phyloP scores from a whole-genome alignment of 2,113 vertebrate species.

The Steatornis caripensis region DNA sequence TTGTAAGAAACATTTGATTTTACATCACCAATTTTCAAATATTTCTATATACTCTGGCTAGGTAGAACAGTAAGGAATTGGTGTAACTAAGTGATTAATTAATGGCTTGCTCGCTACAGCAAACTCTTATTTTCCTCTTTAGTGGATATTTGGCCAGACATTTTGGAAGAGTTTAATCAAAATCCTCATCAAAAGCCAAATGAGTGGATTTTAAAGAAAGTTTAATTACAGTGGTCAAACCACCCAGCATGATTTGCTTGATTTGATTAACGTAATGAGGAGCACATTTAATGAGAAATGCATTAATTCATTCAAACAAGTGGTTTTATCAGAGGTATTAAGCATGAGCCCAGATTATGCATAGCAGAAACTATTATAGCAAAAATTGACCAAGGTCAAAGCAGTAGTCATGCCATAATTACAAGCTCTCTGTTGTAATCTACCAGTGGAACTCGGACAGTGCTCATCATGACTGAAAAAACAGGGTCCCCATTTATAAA shows the following conservation, averaged over 20 bases:
- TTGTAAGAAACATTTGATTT: neutral
- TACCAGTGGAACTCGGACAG: neutral
- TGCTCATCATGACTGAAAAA: neutral
- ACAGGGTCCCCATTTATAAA: neutral
- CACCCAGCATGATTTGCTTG: slow-evolving; percentile 48
- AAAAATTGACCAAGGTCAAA: slow-evolving; percentile 43
- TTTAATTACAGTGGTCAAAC: slow-evolving; percentile 65
- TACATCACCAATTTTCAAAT: neutral
- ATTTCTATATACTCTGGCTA: neutral
- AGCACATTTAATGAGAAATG: slow-evolving; percentile 61
- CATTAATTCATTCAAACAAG: slow-evolving; percentile 62
- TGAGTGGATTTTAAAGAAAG: slow-evolving; percentile 45
- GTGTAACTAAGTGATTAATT: neutral
- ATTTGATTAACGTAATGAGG: slow-evolving; percentile 62
- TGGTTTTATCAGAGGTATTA: slow-evolving; percentile 56
- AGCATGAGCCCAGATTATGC: slow-evolving; percentile 34
- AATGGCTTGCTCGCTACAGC: neutral
- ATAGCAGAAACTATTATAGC: slow-evolving; percentile 17
- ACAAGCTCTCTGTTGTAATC: slow-evolving; percentile 1
- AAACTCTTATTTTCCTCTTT: neutral
- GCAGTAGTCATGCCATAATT: slow-evolving; percentile 23
- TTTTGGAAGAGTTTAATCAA: slow-evolving; percentile 59
- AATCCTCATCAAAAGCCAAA: slow-evolving; percentile 59
- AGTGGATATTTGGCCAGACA: neutral
- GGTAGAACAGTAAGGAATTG: neutral